These are phyloP conservation scores for Hypercompe scribonia DNA, from an alignment of 2,888 invertebrate genomes.

Conservation along the genomic window DNA sequence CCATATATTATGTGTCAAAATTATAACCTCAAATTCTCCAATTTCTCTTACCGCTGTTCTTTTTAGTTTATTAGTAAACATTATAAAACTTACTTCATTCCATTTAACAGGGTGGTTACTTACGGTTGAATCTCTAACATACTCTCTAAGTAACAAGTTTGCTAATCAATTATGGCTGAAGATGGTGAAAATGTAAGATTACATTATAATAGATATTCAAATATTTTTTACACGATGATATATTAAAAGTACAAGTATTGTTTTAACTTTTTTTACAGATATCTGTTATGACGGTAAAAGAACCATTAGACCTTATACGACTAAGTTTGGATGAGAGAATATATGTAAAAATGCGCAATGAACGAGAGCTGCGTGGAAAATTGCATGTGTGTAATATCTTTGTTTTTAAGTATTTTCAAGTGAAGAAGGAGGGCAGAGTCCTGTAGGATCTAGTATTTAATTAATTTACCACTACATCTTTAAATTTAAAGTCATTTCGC, in stretches of 20 bases:
- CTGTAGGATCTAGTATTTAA: background rate
- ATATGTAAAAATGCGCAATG: constrained; percentile 99
- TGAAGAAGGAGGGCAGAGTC: background rate
- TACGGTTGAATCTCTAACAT: background rate
- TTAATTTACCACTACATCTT: background rate
- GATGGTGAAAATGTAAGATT: constrained; percentile 80
- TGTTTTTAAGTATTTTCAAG: background rate
- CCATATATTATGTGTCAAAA: too few species aligned
- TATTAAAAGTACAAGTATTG: background rate
- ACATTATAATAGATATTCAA: background rate
- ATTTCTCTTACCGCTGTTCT: background rate
- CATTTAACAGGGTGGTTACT: background rate
- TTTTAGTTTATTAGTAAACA: background rate
- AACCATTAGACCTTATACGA: constrained; percentile 98
- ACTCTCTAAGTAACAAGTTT: background rate
- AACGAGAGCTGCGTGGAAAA: constrained; percentile 97
- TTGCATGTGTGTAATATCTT: constrained; percentile 91
- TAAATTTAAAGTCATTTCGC: background rate
- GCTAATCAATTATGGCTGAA: constrained; percentile 69
- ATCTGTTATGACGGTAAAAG: constrained; percentile 97
- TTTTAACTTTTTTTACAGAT: constrained; percentile 84
- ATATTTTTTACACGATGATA: background rate
- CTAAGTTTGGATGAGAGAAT: constrained; percentile 99
- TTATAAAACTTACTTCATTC: background rate
- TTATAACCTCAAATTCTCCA: constrained; percentile 7